phyloP scores from a whole-genome alignment of 2,113 vertebrate species.

The Hypanus sabinus region DNA sequence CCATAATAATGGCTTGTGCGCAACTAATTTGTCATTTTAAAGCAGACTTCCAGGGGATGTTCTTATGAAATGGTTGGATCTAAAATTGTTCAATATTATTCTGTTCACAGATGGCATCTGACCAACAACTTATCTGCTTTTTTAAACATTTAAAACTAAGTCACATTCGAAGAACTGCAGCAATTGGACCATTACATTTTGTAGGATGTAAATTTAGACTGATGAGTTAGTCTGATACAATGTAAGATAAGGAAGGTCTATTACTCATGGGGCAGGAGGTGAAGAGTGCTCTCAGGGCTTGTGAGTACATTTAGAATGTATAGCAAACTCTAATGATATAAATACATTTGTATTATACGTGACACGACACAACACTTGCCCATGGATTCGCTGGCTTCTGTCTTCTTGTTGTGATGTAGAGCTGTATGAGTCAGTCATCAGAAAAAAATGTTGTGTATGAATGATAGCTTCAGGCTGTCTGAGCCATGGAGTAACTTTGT shows the following conservation, averaged over 20 bases:
- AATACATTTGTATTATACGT: not conserved
- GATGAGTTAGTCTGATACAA: not conserved
- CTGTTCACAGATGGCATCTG: not conserved
- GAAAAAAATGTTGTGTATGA: not conserved
- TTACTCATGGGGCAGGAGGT: not conserved
- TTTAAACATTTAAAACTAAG: not conserved
- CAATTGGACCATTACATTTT: not conserved
- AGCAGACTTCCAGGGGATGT: not conserved
- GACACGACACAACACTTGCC: not conserved
- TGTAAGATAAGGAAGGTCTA: not conserved
- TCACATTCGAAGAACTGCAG: not conserved
- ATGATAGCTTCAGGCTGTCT: not conserved
- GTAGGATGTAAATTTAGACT: not conserved
- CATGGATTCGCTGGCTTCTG: not conserved
- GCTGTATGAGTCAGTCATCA: not conserved
- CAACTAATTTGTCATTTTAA: not conserved
- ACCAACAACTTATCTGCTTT: not conserved
- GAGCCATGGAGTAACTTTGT: not conserved
- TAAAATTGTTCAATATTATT: not conserved
- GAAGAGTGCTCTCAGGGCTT: not conserved
- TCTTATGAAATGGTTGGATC: not conserved
- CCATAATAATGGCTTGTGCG: not conserved
- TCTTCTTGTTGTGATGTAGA: not conserved
- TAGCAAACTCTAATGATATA: not conserved
- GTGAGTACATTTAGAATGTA: not conserved